These are phyloP conservation scores for Pharmacophagus antenor DNA, from an alignment of 2,888 invertebrate species.

Conservation along the genomic window DNA sequence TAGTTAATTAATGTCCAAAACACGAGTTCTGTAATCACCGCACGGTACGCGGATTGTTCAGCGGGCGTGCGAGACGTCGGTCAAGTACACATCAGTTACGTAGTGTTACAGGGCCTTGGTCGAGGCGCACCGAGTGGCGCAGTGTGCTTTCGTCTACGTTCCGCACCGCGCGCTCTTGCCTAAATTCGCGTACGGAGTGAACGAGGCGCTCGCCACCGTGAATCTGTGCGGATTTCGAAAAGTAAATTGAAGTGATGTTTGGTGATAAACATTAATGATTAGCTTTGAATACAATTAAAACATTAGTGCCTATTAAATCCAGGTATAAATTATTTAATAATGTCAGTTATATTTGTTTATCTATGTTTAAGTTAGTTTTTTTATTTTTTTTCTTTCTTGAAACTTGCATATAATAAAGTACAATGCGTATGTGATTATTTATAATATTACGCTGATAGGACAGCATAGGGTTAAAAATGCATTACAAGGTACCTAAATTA, in stretches of 20 bases:
- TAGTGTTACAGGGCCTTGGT: slow-evolving; percentile 61
- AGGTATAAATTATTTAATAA: slow-evolving; percentile 1
- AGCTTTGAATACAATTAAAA: neutral
- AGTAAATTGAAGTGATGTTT: slow-evolving; percentile 7
- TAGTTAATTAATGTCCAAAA: neutral
- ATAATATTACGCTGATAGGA: neutral
- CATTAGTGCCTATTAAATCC: neutral
- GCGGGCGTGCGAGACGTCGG: slow-evolving; percentile 35
- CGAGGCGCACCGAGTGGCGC: slow-evolving; percentile 45
- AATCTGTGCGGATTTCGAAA: neutral
- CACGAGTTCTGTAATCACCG: slow-evolving; percentile 25
- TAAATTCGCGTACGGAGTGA: slow-evolving; percentile 1
- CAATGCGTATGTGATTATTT: neutral
- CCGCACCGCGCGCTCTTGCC: slow-evolving; percentile 39
- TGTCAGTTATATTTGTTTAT: too few species aligned
- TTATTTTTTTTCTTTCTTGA: neutral
- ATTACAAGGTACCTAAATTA: too few species aligned
- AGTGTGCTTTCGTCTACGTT: slow-evolving; percentile 46
- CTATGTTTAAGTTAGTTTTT: neutral
- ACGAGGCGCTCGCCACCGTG: neutral
- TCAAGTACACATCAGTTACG: slow-evolving; percentile 47
- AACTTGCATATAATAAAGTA: neutral
- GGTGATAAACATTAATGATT: neutral
- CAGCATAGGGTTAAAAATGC: too few species aligned
- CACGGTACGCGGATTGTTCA: slow-evolving; percentile 38